phyloP scores from a whole-genome alignment of 2,797 vertebrate species.

The Halcyon leucocephala region DNA sequence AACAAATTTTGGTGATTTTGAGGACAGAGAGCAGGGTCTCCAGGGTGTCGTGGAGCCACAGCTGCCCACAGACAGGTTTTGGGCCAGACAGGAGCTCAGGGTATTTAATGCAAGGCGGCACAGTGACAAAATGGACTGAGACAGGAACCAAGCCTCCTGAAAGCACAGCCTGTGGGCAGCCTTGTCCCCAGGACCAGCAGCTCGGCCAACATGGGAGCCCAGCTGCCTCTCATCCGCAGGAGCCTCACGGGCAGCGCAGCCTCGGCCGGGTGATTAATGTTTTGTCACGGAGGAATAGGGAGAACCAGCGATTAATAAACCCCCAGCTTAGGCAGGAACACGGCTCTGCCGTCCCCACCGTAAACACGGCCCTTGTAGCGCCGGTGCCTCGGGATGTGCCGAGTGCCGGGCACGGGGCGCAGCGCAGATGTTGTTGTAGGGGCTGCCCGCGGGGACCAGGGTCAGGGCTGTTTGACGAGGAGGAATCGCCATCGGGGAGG shows the following conservation, averaged over 20 bases:
- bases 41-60: neutral
- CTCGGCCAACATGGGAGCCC: neutral
- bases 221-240: slow-evolving; percentile 45
- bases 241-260: slow-evolving; percentile 25
- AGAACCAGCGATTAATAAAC: slow-evolving; percentile 51
- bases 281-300: slow-evolving; percentile 3
- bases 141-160: fast-evolving
- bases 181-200: neutral
- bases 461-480: slow-evolving; percentile 57
- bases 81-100: neutral
- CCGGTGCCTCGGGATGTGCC: slow-evolving; percentile 22
- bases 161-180: fast-evolving
- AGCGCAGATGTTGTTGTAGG: slow-evolving; percentile 31
- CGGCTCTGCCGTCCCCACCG: neutral
- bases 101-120: fast-evolving
- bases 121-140: fast-evolving
- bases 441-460: neutral
- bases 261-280: slow-evolving; percentile 35
- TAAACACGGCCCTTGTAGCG: slow-evolving; percentile 30
- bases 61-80: fast-evolving
- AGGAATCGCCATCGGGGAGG: slow-evolving; percentile 38
- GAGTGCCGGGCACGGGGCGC: slow-evolving; percentile 27
- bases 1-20: fast-evolving
- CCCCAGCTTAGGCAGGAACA: neutral
- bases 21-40: neutral